Evolutionary conservation across 2,888 invertebrate species (phyloP).

Genomic region (Orgyia antiqua): DNA sequence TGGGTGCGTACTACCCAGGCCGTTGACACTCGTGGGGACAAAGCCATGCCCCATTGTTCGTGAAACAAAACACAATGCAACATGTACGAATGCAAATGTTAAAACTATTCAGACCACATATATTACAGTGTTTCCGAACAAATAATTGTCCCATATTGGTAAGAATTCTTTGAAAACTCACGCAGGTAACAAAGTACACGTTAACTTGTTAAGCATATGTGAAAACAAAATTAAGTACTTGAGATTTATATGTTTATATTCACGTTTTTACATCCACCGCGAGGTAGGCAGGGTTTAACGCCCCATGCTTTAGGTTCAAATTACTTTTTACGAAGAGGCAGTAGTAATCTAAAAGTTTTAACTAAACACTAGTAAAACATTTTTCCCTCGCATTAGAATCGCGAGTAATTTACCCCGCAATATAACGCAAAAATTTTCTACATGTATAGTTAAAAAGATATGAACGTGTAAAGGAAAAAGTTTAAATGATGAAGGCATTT

Average conservation of each 20-base stretch:
- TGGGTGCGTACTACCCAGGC: constrained; percentile 38
- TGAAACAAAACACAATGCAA: constrained; percentile 22
- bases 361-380: no score
- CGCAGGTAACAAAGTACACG: background rate
- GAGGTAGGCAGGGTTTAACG: no score
- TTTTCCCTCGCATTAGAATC: no score
- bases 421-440: constrained; percentile 15
- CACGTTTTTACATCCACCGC: no score
- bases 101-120: constrained; percentile 20
- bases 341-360: no score
- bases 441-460: no score
- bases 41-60: constrained; percentile 30
- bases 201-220: no score
- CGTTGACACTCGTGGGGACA: constrained; percentile 43
- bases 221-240: no score
- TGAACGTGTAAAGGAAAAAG: constrained; percentile 18
- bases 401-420: constrained; percentile 12
- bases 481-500: constrained; percentile 32
- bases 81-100: constrained; percentile 14
- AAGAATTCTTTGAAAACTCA: constrained; percentile 18
- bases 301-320: no score
- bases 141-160: constrained; percentile 22
- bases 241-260: no score
- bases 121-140: constrained; percentile 14
- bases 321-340: no score